Percentiles rank a stretch among this genome's conserved stretches.
These are phyloP conservation scores for Caenorhabditis plicata DNA, from an alignment of 2,888 invertebrate species.

Conservation along the genomic window DNA sequence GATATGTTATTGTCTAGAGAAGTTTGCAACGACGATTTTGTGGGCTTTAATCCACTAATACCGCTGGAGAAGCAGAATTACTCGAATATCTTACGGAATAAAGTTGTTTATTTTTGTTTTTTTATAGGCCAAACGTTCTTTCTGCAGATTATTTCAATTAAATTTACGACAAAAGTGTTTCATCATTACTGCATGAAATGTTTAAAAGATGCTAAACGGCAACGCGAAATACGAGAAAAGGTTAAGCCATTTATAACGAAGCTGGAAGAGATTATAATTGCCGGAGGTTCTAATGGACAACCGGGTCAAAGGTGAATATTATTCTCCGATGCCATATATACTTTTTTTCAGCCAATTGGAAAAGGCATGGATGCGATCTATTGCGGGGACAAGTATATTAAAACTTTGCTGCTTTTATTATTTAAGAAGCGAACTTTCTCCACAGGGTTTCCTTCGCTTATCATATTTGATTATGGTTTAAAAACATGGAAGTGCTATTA, in stretches of 20 bases:
- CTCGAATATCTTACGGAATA: no score
- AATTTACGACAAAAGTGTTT: slow-evolving; percentile 19
- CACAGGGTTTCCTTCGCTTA: slow-evolving; percentile 10
- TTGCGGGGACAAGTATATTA: slow-evolving; percentile 22
- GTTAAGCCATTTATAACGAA: slow-evolving; percentile 14
- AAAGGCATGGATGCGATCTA: slow-evolving; percentile 23
- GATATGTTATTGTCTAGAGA: not conserved
- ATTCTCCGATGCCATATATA: no score
- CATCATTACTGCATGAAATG: not conserved
- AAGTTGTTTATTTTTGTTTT: no score
- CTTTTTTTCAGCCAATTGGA: slow-evolving; percentile 26
- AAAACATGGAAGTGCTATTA: no score
- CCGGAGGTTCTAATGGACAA: slow-evolving; percentile 11
- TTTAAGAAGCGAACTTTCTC: slow-evolving; percentile 12
- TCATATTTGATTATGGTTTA: slow-evolving; percentile 13
- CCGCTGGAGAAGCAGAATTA: slow-evolving; percentile 18
- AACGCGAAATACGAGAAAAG: slow-evolving; percentile 1
- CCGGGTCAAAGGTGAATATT: slow-evolving; percentile 7
- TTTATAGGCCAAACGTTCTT: no score
- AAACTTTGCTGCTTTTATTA: slow-evolving; percentile 6
- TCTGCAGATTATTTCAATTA: slow-evolving; percentile 13
- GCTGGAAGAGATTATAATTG: slow-evolving; percentile 17
- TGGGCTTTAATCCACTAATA: slow-evolving; percentile 4
- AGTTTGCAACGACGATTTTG: slow-evolving; percentile 8
- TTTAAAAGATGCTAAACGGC: not conserved